Percentiles rank a stretch among this genome's conserved stretches.
Evolutionary conservation across 1,140 invertebrate genomes (phyloP).

Genomic region (Leptinotarsa defecta): DNA sequence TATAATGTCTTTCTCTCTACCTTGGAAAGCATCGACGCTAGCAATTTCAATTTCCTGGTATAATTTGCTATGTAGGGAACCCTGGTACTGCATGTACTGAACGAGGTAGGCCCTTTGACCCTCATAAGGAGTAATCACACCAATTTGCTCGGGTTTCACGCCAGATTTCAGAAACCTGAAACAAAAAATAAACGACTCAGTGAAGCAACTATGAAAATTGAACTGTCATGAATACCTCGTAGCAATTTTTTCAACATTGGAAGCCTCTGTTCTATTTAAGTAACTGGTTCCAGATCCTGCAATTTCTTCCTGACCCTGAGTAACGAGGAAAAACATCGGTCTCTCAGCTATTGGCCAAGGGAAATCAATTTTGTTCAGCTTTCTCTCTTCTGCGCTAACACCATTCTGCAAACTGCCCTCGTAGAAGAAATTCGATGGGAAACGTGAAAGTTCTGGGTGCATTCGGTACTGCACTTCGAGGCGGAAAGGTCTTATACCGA

Average conservation of each 20-base stretch:
- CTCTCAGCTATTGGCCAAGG: constrained; percentile 96
- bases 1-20: constrained; percentile 98
- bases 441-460: constrained; percentile 95
- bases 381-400: constrained; percentile 93
- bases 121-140: constrained; percentile 99
- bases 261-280: constrained; percentile 96
- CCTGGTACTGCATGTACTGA: constrained; percentile 99
- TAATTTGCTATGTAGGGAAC: constrained; percentile 92
- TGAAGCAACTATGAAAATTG: constrained; percentile 4
- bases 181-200: neutral
- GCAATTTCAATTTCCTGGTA: constrained; percentile 99
- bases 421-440: constrained; percentile 99
- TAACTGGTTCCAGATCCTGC: constrained; percentile 98
- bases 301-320: constrained; percentile 98
- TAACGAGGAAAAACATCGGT: constrained; percentile 99
- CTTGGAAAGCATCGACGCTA: constrained; percentile 98
- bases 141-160: constrained; percentile 97
- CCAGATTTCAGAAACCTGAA: constrained; percentile 86
- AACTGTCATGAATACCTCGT: constrained; percentile 60
- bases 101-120: constrained; percentile 97
- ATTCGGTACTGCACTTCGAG: constrained; percentile 99
- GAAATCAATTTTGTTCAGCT: constrained; percentile 90
- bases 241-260: constrained; percentile 97
- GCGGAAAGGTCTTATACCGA: constrained; percentile 93
- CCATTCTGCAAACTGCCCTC: constrained; percentile 96